phyloP scores from a whole-genome alignment of 1,140 invertebrate genomes.

The Sinella curviseta region DNA sequence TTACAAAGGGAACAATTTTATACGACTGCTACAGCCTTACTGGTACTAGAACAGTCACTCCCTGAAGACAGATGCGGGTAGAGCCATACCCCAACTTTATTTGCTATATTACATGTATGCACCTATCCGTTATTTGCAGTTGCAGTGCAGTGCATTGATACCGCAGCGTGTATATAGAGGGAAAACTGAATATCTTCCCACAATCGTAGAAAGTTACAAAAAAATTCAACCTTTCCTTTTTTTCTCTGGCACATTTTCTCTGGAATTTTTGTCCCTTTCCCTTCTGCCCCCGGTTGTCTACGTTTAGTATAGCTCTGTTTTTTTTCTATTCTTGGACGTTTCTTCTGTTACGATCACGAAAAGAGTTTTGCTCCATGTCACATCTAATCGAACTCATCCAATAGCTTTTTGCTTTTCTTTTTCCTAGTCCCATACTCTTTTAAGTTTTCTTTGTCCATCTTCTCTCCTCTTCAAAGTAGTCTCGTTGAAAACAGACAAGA shows the following conservation, averaged over 20 bases:
- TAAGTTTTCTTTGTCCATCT: no score
- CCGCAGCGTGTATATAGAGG: not conserved
- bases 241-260: not conserved
- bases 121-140: no score
- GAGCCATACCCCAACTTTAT: no score
- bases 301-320: not conserved
- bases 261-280: not conserved
- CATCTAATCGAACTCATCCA: constrained; percentile 14
- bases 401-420: not conserved
- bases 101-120: no score
- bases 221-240: not conserved
- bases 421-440: not conserved
- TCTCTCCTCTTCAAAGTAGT: not conserved
- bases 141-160: no score
- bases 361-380: constrained; percentile 4
- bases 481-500: not conserved
- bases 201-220: not conserved
- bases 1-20: no score
- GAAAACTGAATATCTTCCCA: no score
- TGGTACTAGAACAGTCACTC: no score
- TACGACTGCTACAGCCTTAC: no score
- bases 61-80: no score
- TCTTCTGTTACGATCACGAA: not conserved
- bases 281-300: not conserved
- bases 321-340: not conserved